Evolutionary conservation across 2,113 vertebrate species (phyloP).

Genomic region (Alethe diademata): DNA sequence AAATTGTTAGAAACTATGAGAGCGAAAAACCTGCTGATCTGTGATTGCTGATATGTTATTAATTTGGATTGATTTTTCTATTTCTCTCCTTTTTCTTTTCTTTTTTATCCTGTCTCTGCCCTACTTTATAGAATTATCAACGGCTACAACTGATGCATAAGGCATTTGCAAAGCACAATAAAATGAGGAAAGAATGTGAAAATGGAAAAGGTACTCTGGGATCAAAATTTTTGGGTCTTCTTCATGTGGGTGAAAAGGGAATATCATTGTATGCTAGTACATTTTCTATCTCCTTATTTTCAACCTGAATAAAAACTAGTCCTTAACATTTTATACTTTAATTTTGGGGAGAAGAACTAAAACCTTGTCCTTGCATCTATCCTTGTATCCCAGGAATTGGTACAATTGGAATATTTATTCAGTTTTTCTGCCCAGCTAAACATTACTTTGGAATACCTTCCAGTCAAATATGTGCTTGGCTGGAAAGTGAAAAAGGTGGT

Average conservation of each 20-base stretch:
- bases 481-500: not conserved
- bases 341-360: not conserved
- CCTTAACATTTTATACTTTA: not conserved
- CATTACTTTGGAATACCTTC: not conserved
- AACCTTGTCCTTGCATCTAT: not conserved
- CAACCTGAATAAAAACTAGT: not conserved
- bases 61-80: not conserved
- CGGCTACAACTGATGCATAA: slow-evolving; percentile 78
- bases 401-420: not conserved
- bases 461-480: not conserved
- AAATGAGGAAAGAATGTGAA: slow-evolving; percentile 90
- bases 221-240: not conserved
- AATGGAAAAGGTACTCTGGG: slow-evolving; percentile 82
- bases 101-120: not conserved
- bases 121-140: slow-evolving; percentile 69
- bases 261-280: not conserved
- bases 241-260: not conserved
- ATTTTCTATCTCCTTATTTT: not conserved
- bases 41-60: not conserved
- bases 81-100: not conserved
- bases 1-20: not conserved
- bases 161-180: slow-evolving; percentile 89
- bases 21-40: not conserved
- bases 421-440: not conserved
- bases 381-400: not conserved